phyloP scores from a whole-genome alignment of 2,113 vertebrate species.

The Cyprinodon variegatus region DNA sequence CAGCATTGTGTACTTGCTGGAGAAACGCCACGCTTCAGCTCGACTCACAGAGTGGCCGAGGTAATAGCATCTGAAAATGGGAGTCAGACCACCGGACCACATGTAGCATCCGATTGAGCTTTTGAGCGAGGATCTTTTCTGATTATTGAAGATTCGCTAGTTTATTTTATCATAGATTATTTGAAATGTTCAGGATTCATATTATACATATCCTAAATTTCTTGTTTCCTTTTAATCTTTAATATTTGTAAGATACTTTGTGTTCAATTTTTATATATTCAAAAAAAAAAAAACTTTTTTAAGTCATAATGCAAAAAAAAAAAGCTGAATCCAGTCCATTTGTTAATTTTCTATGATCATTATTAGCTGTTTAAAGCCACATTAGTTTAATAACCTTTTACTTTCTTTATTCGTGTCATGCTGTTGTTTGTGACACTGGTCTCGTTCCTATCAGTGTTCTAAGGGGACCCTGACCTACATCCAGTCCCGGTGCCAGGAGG shows the following conservation, averaged over 20 bases:
- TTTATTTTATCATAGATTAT: not conserved
- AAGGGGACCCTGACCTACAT: conserved; percentile 92
- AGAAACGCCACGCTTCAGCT: conserved; percentile 90
- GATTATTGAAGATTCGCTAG: not conserved
- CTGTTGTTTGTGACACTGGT: conserved; percentile 11
- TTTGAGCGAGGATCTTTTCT: not conserved
- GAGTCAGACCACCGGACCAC: too few relatives aligned
- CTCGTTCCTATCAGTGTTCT: conserved; percentile 81
- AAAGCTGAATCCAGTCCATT: not conserved
- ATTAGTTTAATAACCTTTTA: not conserved
- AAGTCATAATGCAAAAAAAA: not conserved
- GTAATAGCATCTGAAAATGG: conserved; percentile 60
- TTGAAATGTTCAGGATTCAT: not conserved
- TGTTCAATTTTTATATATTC: not conserved
- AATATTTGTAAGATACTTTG: too few relatives aligned
- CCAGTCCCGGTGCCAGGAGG: conserved; percentile 83
- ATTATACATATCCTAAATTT: too few relatives aligned
- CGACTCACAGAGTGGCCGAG: conserved; percentile 94
- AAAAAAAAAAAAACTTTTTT: not conserved
- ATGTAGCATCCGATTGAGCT: not conserved
- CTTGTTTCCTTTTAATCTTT: too few relatives aligned
- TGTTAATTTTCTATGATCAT: not conserved
- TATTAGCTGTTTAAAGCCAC: not conserved
- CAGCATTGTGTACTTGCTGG: conserved; percentile 95
- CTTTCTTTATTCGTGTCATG: not conserved